phyloP scores from a whole-genome alignment of 2,888 invertebrate species.

The Cremastinae sp. region DNA sequence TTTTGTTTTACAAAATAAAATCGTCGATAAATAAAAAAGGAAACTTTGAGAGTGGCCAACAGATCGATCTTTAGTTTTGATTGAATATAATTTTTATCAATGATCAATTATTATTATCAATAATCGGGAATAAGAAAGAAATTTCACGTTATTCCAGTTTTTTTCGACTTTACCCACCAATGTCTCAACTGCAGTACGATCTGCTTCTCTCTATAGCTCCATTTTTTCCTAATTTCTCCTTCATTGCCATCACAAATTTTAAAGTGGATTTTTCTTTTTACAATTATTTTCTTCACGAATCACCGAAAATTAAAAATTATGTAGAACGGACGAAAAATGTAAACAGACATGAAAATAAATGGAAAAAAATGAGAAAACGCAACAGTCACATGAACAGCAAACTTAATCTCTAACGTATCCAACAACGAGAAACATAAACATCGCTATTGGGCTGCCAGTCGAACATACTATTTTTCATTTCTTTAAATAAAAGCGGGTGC shows the following conservation, averaged over 20 bases:
- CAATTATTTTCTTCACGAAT: slow-evolving; percentile 1
- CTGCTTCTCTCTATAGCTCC: no score
- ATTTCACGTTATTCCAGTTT: no score
- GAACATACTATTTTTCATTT: slow-evolving; percentile 16
- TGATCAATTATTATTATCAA: no score
- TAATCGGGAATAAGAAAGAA: no score
- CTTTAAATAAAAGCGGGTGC: not conserved
- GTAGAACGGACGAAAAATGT: slow-evolving; percentile 1
- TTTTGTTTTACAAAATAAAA: slow-evolving; percentile 23
- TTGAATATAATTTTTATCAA: not conserved
- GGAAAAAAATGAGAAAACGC: slow-evolving; percentile 51
- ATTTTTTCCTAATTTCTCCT: no score
- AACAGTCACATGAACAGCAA: slow-evolving; percentile 68
- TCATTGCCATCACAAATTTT: no score
- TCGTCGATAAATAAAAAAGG: slow-evolving; percentile 18
- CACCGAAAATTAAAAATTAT: not conserved
- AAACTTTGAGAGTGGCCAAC: not conserved
- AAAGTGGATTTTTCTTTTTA: slow-evolving; percentile 17
- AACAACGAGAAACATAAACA: slow-evolving; percentile 73
- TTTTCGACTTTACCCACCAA: no score
- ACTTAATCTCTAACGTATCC: slow-evolving; percentile 70
- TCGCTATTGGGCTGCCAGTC: slow-evolving; percentile 67
- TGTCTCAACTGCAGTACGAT: no score
- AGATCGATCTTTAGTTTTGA: not conserved
- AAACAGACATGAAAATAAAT: slow-evolving; percentile 9